These are phyloP conservation scores for Caradrina clavipalpis DNA, from an alignment of 2,888 invertebrate genomes.

Conservation along the genomic window DNA sequence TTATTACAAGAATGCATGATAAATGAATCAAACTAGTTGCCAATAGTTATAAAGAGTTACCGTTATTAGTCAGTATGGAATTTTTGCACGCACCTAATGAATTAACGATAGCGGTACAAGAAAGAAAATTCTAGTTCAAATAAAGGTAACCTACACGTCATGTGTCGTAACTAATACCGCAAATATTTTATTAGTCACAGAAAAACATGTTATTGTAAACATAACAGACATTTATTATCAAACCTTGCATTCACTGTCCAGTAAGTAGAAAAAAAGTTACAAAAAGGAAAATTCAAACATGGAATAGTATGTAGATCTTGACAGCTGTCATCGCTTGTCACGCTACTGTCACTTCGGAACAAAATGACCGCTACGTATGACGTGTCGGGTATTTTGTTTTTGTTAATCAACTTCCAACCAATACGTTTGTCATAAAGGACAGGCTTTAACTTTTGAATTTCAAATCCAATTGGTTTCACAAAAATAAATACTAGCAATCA, in stretches of 20 bases:
- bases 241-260: slow-evolving; percentile 1
- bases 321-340: slow-evolving; percentile 45
- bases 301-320: slow-evolving; percentile 12
- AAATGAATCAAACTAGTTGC: slow-evolving; percentile 30
- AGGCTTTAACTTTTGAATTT: slow-evolving; percentile 11
- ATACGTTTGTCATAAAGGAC: slow-evolving; percentile 12
- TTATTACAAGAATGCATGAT: neutral
- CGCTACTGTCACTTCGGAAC: slow-evolving; percentile 15
- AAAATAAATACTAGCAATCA: slow-evolving; percentile 7
- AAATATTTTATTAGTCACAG: slow-evolving; percentile 34
- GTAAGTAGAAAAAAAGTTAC: neutral
- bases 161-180: slow-evolving; percentile 9
- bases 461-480: slow-evolving; percentile 5
- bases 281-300: slow-evolving; percentile 13
- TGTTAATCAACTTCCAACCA: slow-evolving; percentile 18
- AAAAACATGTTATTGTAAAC: neutral
- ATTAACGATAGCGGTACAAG: slow-evolving; percentile 20
- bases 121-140: slow-evolving; percentile 19
- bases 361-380: slow-evolving; percentile 5
- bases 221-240: slow-evolving; percentile 15
- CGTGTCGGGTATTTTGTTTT: slow-evolving; percentile 26
- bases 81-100: slow-evolving; percentile 36
- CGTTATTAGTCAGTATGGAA: slow-evolving; percentile 37
- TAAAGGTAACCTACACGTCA: slow-evolving; percentile 8
- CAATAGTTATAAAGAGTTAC: slow-evolving; percentile 20